phyloP scores from a whole-genome alignment of 1,140 invertebrate species.

The Whitmania pigra region DNA sequence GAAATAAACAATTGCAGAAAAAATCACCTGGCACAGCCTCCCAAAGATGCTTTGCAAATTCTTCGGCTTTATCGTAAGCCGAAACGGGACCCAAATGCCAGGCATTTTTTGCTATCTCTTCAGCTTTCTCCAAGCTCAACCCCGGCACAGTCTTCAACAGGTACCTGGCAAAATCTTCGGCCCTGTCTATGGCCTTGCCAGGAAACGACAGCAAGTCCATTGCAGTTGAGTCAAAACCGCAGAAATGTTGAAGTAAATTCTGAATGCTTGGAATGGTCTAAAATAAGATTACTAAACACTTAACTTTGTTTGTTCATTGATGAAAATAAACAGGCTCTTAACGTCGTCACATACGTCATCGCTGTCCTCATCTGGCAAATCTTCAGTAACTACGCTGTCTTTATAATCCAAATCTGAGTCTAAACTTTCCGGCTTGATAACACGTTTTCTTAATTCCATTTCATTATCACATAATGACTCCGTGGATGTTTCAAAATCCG shows the following conservation, averaged over 20 bases:
- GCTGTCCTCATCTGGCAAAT: too few relatives aligned
- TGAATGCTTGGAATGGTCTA: not conserved
- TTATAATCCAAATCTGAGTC: too few relatives aligned
- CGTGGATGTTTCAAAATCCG: too few relatives aligned
- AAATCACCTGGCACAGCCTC: conserved; percentile 13
- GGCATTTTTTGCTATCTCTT: conserved; percentile 82
- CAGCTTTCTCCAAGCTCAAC: conserved; percentile 61
- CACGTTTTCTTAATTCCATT: too few relatives aligned
- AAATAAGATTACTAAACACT: too few relatives aligned
- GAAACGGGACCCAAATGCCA: conserved; percentile 54
- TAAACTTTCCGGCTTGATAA: too few relatives aligned
- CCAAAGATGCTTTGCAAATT: conserved; percentile 8
- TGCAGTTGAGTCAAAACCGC: conserved; percentile 15
- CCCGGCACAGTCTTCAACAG: conserved; percentile 14
- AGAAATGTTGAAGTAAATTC: conserved; percentile 15
- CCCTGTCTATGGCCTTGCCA: conserved; percentile 21
- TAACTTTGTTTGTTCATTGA: too few relatives aligned
- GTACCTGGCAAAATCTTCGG: conserved; percentile 22
- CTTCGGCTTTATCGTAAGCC: conserved; percentile 12
- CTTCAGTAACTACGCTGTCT: too few relatives aligned
- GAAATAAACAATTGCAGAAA: not conserved
- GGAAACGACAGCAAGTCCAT: conserved; percentile 22
- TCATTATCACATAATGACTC: too few relatives aligned
- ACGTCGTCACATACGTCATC: too few relatives aligned
- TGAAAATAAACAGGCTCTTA: too few relatives aligned